Conservation (phyloP, 2,113 vertebrate species). For the Vidua macroura region DNA sequence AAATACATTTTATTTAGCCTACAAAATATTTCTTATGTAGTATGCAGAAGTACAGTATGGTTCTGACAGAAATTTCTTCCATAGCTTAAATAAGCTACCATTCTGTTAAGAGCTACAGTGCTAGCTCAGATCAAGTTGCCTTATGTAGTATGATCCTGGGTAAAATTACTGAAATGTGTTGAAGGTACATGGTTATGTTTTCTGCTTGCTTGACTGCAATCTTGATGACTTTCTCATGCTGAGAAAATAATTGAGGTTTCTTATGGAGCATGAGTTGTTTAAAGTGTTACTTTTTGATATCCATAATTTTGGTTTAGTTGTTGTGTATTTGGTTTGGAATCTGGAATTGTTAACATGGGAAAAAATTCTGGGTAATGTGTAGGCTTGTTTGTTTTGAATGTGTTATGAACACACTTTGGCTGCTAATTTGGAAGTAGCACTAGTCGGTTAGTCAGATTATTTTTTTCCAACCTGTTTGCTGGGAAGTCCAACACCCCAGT, state of each 20-base stretch:
- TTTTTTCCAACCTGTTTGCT: constrained; percentile 8
- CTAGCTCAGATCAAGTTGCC: background rate
- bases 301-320: background rate
- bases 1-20: background rate
- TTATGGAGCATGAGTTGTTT: background rate
- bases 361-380: constrained; percentile 46
- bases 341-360: constrained; percentile 54
- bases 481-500: background rate
- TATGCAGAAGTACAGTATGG: background rate
- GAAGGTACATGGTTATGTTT: background rate
- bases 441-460: background rate
- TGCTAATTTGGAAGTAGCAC: constrained; percentile 53
- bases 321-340: constrained; percentile 52
- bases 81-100: background rate
- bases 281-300: constrained; percentile 39
- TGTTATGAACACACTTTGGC: constrained; percentile 56
- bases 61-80: background rate
- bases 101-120: background rate
- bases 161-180: background rate
- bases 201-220: background rate
- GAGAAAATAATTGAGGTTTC: background rate
- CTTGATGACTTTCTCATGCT: constrained; percentile 1
- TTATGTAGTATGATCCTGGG: background rate
- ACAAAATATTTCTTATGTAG: background rate
- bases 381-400: constrained; percentile 66